These are phyloP conservation scores for Malthinus flaveolus DNA, from an alignment of 2,888 invertebrate species.

Conservation along the genomic window DNA sequence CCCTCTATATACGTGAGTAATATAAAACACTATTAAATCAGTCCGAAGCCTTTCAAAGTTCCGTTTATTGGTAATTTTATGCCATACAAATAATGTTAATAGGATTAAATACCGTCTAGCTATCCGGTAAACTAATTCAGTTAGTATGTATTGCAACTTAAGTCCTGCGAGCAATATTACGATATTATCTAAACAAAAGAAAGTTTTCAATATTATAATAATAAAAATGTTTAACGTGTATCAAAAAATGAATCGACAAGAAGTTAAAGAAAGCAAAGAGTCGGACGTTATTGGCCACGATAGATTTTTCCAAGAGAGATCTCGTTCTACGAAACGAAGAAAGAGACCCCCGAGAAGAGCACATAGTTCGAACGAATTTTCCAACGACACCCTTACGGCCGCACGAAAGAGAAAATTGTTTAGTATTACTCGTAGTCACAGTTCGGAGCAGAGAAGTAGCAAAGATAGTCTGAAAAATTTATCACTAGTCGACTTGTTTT, in stretches of 20 bases:
- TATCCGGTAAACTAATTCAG: background rate
- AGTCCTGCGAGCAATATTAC: background rate
- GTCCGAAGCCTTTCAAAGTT: no score
- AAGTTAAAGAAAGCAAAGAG: constrained; percentile 58
- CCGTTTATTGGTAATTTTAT: no score
- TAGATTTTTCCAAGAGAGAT: constrained; percentile 73
- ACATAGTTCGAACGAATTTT: constrained; percentile 70
- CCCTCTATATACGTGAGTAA: no score
- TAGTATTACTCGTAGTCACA: constrained; percentile 62
- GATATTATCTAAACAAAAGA: no score
- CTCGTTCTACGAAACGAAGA: constrained; percentile 59
- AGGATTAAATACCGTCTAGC: constrained; percentile 5
- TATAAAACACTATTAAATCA: no score
- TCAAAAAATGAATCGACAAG: constrained; percentile 65
- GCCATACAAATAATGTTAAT: constrained; percentile 1
- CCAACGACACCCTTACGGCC: constrained; percentile 64
- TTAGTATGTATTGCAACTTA: background rate
- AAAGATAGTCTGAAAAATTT: constrained; percentile 51
- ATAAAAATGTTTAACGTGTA: constrained; percentile 74
- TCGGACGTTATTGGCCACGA: constrained; percentile 79
- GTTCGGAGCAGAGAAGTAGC: constrained; percentile 66
- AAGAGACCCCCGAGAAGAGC: constrained; percentile 65
- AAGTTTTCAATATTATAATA: no score
- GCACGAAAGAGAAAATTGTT: constrained; percentile 67
- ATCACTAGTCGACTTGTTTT: constrained; percentile 74